A percentile compares a stretch with the other conserved stretches of the same genome.
phyloP scores from a whole-genome alignment of 2,888 invertebrate species.

The Dastarcus helophoroides region DNA sequence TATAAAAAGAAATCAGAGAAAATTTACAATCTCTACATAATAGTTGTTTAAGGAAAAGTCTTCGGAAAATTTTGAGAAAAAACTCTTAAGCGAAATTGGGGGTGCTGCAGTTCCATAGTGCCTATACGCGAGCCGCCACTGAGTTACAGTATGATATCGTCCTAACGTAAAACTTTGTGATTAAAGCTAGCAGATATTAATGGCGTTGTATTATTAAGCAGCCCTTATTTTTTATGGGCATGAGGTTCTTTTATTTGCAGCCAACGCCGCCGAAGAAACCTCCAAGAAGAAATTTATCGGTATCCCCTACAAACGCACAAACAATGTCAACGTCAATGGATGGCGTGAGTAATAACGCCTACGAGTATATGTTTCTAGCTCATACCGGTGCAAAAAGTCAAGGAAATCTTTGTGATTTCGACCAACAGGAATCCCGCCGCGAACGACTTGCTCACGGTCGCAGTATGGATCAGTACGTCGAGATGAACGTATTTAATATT shows the following conservation, averaged over 20 bases:
- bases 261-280: constrained; percentile 84
- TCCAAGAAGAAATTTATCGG: constrained; percentile 73
- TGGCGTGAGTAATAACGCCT: constrained; percentile 47
- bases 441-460: constrained; percentile 54
- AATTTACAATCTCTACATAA: no score
- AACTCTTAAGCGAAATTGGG: no score
- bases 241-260: constrained; percentile 36
- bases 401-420: constrained; percentile 56
- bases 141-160: no score
- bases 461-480: constrained; percentile 68
- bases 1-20: no score
- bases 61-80: no score
- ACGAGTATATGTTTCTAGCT: constrained; percentile 51
- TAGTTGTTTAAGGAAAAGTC: no score
- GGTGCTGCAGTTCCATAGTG: no score
- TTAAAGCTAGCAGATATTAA: no score
- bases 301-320: constrained; percentile 69
- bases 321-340: constrained; percentile 47
- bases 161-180: no score
- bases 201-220: no score
- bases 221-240: background rate
- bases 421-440: constrained; percentile 39
- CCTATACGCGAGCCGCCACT: no score
- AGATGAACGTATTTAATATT: constrained; percentile 49
- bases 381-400: constrained; percentile 59